These are phyloP conservation scores for Phaetusa simplex DNA, from an alignment of 2,113 vertebrate species.

Conservation along the genomic window DNA sequence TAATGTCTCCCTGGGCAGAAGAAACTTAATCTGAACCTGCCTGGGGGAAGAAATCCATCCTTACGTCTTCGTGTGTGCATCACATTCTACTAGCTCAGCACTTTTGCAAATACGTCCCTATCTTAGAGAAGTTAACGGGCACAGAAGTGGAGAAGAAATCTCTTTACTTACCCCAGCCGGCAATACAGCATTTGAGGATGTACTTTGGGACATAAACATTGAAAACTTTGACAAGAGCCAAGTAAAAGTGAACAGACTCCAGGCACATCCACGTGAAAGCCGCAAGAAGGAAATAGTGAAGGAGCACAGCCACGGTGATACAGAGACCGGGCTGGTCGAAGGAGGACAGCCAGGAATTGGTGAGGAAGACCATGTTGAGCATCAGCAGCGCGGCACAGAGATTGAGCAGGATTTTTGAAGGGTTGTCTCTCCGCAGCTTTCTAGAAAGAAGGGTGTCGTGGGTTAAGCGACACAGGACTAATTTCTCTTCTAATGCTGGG, in stretches of 20 bases:
- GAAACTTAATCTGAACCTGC: background rate
- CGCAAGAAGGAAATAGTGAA: constrained; percentile 87
- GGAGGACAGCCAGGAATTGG: constrained; percentile 81
- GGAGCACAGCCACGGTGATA: constrained; percentile 67
- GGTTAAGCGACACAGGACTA: too few species aligned
- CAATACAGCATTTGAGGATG: constrained; percentile 84
- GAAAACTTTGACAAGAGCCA: constrained; percentile 89
- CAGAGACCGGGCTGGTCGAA: constrained; percentile 78
- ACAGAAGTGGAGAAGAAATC: background rate
- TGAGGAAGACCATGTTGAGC: constrained; percentile 82
- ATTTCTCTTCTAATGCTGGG: too few species aligned
- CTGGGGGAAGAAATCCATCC: background rate
- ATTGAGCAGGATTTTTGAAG: constrained; percentile 90
- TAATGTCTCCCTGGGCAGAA: background rate
- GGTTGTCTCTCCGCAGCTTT: constrained; percentile 82
- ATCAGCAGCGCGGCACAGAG: constrained; percentile 81
- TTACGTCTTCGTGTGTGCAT: background rate
- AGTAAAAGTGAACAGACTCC: constrained; percentile 88
- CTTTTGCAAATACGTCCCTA: background rate
- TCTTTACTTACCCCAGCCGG: constrained; percentile 86
- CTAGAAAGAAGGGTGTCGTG: constrained; percentile 58
- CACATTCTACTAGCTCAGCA: background rate
- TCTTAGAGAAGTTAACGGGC: background rate
- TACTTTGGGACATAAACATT: constrained; percentile 85
- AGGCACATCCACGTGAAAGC: constrained; percentile 92